phyloP scores from a whole-genome alignment of 1,140 invertebrate genomes.

The Propsilocerus akamusi region DNA sequence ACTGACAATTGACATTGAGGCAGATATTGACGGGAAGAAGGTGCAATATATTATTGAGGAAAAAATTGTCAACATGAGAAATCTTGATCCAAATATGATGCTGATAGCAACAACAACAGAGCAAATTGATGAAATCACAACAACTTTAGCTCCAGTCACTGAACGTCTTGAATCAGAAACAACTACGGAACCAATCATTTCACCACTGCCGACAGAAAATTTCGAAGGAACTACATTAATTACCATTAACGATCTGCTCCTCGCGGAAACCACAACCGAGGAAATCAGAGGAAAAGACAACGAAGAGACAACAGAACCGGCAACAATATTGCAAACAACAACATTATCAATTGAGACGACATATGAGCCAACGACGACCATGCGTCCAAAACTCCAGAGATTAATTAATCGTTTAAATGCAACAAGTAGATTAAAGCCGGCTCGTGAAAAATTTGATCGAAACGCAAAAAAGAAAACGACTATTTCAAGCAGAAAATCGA shows the following conservation, averaged over 20 bases:
- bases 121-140: background rate
- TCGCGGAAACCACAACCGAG: background rate
- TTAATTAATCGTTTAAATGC: background rate
- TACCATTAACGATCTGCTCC: too few species aligned
- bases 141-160: background rate
- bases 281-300: background rate
- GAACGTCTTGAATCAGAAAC: background rate
- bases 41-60: background rate
- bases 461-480: background rate
- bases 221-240: background rate
- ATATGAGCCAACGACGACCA: background rate
- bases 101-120: background rate
- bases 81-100: background rate
- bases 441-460: background rate
- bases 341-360: background rate
- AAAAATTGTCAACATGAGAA: background rate
- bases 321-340: background rate
- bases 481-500: background rate
- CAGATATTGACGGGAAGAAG: background rate
- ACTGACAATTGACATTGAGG: background rate
- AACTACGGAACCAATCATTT: background rate
- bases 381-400: background rate
- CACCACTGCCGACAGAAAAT: background rate
- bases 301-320: background rate
- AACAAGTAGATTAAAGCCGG: background rate